Base-by-base conservation (phyloP, 2,797 vertebrate genomes). In the Enoplosus armatus region DNA sequence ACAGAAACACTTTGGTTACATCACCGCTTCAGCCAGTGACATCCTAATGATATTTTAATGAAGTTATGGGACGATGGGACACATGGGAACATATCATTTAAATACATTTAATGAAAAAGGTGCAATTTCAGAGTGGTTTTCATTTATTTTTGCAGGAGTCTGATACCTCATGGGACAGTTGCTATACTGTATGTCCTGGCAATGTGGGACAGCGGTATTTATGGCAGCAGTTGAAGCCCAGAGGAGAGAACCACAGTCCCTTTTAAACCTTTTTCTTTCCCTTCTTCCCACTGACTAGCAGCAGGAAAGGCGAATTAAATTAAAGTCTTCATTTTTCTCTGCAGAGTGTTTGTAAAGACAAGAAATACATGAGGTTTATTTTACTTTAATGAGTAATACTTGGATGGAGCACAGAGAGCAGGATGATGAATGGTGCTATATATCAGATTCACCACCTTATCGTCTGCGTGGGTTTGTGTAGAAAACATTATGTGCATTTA, bases 311-410 rank as follows among this genome's bases (percentile, higher is more conserved):
- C 9, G 20, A 61, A 74, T 84, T 70, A 39, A 83, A 84, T 77
- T 33, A 63, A 63, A 75, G 55, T 29, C 31, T 29, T 67, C 31
- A 11, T 74, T 77, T 47, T 47, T 20, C 47, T 64, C 43, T 74
- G 55, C 20, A 48, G 60, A 50, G 29, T 27, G 35, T 63, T 64
- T 63, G 18, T 56, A 60, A 26, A 69, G 41, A 75, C 27, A 12
- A 35, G 45, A 70, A 62, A 43, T 35, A 16, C 26, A 33, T 15
- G 14, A 15, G 3, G 22, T 60, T 70, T 62, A n/a, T 77, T 79
- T 78, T 35, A 61, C n/a, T 60, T 83, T 75, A 66, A 79, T 80
- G 77, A 77, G 72, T 71, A 65, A 72, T 45, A 31, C 75, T 70
- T 26, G 72, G 78, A 79, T 27, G 37, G 51, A 79, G 77, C 14